Evolutionary conservation across 2,797 vertebrate species (phyloP).

Genomic region (Calcarius lapponicus): DNA sequence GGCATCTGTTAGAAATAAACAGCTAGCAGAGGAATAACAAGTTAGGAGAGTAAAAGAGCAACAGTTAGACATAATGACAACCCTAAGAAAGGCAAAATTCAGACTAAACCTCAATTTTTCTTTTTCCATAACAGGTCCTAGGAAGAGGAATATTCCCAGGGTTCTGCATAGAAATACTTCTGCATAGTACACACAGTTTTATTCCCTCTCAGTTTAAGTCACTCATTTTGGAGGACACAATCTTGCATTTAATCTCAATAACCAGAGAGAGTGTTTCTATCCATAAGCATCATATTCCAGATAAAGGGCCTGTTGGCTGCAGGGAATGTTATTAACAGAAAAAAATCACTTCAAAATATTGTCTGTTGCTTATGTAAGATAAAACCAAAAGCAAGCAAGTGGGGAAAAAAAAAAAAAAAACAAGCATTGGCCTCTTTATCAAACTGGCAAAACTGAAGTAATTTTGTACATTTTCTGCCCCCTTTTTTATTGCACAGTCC

Average conservation of each 20-base stretch:
- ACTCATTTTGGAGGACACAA: background rate
- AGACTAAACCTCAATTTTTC: background rate
- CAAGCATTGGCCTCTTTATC: background rate
- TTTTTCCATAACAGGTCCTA: background rate
- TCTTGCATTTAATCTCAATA: background rate
- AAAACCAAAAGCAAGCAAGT: background rate
- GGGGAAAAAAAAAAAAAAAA: accelerated
- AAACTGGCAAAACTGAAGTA: background rate
- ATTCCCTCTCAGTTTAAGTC: background rate
- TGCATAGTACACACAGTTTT: background rate
- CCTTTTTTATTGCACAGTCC: background rate
- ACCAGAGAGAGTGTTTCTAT: background rate
- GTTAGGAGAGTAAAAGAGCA: background rate
- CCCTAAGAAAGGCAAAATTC: background rate
- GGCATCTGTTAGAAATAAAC: conserved; percentile 51
- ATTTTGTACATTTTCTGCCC: background rate
- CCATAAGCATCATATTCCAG: background rate
- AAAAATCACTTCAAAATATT: background rate
- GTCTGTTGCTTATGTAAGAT: background rate
- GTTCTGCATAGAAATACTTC: background rate
- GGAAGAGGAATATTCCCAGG: background rate
- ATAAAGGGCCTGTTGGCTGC: background rate
- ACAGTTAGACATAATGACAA: conserved; percentile 7
- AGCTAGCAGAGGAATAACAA: conserved; percentile 19
- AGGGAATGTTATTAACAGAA: background rate